Evolutionary conservation across 1,140 invertebrate species (phyloP).

Genomic region (Trachymyrmex septentrionalis): DNA sequence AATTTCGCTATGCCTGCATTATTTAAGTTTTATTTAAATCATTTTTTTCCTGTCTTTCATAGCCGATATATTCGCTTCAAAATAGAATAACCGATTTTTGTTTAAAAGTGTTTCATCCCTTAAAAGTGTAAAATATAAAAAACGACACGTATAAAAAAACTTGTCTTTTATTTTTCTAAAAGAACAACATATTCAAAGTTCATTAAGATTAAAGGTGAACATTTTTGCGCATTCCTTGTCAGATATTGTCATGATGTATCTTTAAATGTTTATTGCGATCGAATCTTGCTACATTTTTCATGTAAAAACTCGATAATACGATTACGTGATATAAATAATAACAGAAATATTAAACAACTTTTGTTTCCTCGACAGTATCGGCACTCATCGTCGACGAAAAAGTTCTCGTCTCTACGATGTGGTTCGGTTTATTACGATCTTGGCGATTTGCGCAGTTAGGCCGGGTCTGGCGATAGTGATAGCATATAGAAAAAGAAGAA

Average conservation of each 20-base stretch:
- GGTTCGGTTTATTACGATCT: constrained; percentile 4
- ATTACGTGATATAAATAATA: background rate
- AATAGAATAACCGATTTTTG: too few relatives aligned
- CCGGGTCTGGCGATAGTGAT: constrained; percentile 79
- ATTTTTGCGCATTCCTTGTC: too few relatives aligned
- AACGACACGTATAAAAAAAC: too few relatives aligned
- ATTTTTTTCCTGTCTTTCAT: too few relatives aligned
- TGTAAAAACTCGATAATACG: background rate
- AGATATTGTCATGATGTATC: background rate
- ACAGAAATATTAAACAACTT: background rate
- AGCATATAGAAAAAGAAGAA: constrained; percentile 79
- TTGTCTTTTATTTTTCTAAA: too few relatives aligned
- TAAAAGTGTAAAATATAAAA: too few relatives aligned
- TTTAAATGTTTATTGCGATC: background rate
- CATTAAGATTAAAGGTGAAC: too few relatives aligned
- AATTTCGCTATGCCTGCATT: too few relatives aligned
- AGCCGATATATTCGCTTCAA: too few relatives aligned
- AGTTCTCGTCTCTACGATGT: constrained; percentile 11
- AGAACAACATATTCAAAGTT: too few relatives aligned
- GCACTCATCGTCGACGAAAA: constrained; percentile 37
- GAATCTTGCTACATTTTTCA: background rate
- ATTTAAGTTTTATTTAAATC: too few relatives aligned
- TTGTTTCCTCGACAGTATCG: constrained; percentile 29
- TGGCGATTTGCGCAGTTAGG: constrained; percentile 68
- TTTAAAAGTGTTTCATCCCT: too few relatives aligned